Percentiles rank a stretch among this genome's conserved stretches.
These are phyloP conservation scores for Acleris sparsana DNA, from an alignment of 2,888 invertebrate genomes.

Conservation along the genomic window DNA sequence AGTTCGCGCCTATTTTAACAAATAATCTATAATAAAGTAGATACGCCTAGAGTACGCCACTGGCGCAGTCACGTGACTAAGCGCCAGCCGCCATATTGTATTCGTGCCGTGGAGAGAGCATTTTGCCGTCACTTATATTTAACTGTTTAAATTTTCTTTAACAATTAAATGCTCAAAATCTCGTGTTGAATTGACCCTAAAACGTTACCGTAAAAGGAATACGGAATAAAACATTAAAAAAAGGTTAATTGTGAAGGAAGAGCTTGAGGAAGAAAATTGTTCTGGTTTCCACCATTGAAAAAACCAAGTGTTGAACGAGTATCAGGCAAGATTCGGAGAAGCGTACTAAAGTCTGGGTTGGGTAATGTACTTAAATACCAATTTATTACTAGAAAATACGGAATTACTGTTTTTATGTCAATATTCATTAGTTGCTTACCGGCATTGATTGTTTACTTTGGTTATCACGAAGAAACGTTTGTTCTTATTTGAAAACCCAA, in stretches of 20 bases:
- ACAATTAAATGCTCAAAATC: constrained; percentile 46
- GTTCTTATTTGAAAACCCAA: constrained; percentile 24
- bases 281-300: constrained; percentile 67
- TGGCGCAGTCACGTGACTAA: constrained; percentile 61
- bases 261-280: constrained; percentile 47
- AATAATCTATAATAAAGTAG: neutral
- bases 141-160: constrained; percentile 45
- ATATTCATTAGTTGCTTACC: constrained; percentile 46
- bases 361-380: constrained; percentile 42
- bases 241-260: constrained; percentile 17
- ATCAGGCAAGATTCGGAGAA: constrained; percentile 62
- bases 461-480: constrained; percentile 35
- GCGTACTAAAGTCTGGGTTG: constrained; percentile 50
- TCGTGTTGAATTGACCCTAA: constrained; percentile 35
- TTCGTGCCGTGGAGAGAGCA: constrained; percentile 60
- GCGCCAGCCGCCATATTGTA: constrained; percentile 68
- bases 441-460: constrained; percentile 63
- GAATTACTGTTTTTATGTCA: constrained; percentile 33
- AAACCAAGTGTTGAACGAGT: constrained; percentile 67
- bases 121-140: constrained; percentile 34
- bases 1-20: constrained; percentile 16
- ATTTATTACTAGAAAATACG: constrained; percentile 15
- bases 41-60: constrained; percentile 32
- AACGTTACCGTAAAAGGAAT: constrained; percentile 6
- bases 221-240: constrained; percentile 4